Percentiles rank a stretch among this genome's conserved stretches.
Conservation (phyloP, 2,113 vertebrate species). For the Sciurus niger region DNA sequence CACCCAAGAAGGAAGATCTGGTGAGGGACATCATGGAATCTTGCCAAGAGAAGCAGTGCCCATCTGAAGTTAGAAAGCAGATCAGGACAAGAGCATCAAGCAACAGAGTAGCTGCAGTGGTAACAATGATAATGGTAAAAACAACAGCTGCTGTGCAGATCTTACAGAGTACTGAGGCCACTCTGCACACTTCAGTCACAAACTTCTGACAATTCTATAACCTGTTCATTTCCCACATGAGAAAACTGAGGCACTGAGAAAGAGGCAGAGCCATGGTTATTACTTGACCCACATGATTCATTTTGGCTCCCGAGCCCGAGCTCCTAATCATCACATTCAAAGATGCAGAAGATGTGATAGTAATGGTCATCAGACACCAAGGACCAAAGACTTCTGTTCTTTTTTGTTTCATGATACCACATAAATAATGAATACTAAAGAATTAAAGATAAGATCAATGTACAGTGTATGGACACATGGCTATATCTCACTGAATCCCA, state of each 20-base stretch:
- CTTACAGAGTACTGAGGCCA: not conserved
- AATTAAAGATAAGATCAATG: not conserved
- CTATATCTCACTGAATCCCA: not conserved
- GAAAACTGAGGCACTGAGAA: not conserved
- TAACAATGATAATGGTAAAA: not conserved
- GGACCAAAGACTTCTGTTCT: not conserved
- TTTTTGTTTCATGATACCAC: not conserved
- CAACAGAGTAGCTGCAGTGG: too few species aligned
- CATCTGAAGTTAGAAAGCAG: not conserved
- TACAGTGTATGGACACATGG: not conserved
- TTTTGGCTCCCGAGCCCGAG: not conserved
- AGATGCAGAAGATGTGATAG: not conserved
- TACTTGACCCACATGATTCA: not conserved
- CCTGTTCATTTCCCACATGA: not conserved
- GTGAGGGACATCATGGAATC: not conserved
- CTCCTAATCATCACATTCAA: not conserved
- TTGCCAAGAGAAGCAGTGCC: not conserved
- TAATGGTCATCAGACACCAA: not conserved
- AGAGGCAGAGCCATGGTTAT: not conserved
- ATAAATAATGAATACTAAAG: not conserved
- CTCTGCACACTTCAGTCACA: not conserved
- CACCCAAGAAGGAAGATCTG: not conserved
- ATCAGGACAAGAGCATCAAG: not conserved
- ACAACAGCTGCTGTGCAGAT: not conserved
- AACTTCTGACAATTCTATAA: not conserved